Evolutionary conservation across 2,113 vertebrate species (phyloP).

Genomic region (Hiodon tergisus): DNA sequence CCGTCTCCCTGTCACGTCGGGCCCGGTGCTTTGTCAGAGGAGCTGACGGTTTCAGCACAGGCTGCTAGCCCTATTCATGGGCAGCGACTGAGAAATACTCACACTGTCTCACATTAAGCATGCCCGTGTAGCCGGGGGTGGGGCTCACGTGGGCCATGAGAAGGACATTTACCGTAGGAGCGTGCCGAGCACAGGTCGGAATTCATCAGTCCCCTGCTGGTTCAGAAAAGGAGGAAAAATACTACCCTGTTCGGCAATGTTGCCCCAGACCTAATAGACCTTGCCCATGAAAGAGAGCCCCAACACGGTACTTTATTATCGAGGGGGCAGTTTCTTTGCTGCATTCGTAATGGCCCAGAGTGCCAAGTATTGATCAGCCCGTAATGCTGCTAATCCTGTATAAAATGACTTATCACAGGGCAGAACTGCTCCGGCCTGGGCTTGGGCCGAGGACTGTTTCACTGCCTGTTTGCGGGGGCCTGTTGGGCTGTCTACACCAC

Average conservation of each 20-base stretch:
- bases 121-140: slow-evolving; percentile 40
- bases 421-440: slow-evolving; percentile 69
- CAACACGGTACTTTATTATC: slow-evolving; percentile 93
- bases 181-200: slow-evolving; percentile 47
- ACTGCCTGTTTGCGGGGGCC: not conserved
- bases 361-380: slow-evolving; percentile 94
- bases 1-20: slow-evolving; percentile 49
- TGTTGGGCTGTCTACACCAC: slow-evolving; percentile 54
- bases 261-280: slow-evolving; percentile 97
- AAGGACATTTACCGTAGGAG: slow-evolving; percentile 44
- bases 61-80: slow-evolving; percentile 58
- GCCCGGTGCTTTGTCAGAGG: slow-evolving; percentile 48
- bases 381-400: slow-evolving; percentile 95
- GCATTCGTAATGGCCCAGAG: slow-evolving; percentile 85
- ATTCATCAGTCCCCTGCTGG: slow-evolving; percentile 79
- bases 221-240: slow-evolving; percentile 55
- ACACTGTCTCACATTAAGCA: slow-evolving; percentile 50
- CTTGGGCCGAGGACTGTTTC: slow-evolving; percentile 51
- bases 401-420: slow-evolving; percentile 91
- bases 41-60: slow-evolving; percentile 38
- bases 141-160: slow-evolving; percentile 41
- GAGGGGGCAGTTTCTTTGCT: slow-evolving; percentile 88
- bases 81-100: slow-evolving; percentile 57
- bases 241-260: slow-evolving; percentile 89
- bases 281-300: slow-evolving; percentile 93